Evolutionary conservation across 2,797 vertebrate genomes (phyloP), one percentile per base, ranked within the genome.

Genomic region (Natrix natrix): DNA sequence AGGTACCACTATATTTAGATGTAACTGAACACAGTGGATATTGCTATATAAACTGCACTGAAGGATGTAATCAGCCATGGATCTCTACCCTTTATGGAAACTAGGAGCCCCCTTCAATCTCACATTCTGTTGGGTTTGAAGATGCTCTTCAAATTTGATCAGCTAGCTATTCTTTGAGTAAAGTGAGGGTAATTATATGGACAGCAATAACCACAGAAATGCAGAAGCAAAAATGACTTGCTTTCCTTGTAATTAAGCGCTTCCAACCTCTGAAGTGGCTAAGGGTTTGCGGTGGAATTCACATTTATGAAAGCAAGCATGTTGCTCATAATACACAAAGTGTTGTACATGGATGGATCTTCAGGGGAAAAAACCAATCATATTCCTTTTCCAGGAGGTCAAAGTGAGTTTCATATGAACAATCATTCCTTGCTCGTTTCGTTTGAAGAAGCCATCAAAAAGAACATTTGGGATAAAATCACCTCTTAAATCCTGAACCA

Each of bases 221-320:
- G 97, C 94, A 97, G 97, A 97, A 96, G 94, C 93, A 95, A 8
- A 52, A 94, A 95, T 92, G 97, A 97, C 97, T 97, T 97, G 86
- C 95, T 94, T 96, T 97, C 96, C 95, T 95, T 95, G 92, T 97
- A 97, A 97, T 97, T 96, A 97, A 97, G 96, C 97, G 96, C 97
- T 94, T 92, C 83, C 94, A 89, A 93, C 90, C 96, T 97, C 96
- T 97, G 96, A 98, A 97, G 97, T 98, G 95, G 95, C 92, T 86
- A 63, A 69, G 93, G 91, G 94, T 83, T 94, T 96, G 88, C 94
- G 63, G 96, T 96, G 93, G 92, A 97, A 96, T 97, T 97, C 97
- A 93, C 97, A 97, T 96, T 97, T 98, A 97, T 90, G 96, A 63
- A 90, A 96, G 26, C 88, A 95, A 61, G 86, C 92, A 92, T 56